Base-by-base conservation (phyloP, 1,140 invertebrate species). In the Drosophila erecta region DNA sequence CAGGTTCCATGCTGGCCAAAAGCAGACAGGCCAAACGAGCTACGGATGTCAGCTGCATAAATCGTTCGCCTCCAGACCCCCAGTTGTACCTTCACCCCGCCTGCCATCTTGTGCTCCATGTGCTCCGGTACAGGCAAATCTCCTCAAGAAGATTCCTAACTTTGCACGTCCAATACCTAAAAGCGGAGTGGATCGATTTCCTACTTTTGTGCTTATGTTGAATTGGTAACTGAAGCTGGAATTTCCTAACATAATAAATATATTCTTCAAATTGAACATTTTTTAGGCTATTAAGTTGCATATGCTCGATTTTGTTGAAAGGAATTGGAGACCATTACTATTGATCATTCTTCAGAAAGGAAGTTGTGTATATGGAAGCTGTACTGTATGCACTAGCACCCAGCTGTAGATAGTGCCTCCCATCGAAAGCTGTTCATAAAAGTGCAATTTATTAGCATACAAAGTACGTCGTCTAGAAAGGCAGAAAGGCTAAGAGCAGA, bases 391-490 rank as follows among this genome's bases (percentile, higher is more conserved):
- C 35, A 15, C 20, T 7, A 30, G 24, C 57, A 33, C 15, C 37
- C 60, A 41, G 33, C 24, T 30, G 46, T 20, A 43, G 46, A 73
- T 49, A 53, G 44, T 58, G 59, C 33, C 40, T 53, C 55, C 49
- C 77, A 80, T 79, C 43, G 61, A 67, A 75, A 80, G 60, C 50
- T 83, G 76, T 64, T 75, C 79, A 89, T 89, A 89, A 89, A 89
- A 84, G 71, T 89, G 84, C 84, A 89, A 89, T 89, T 89, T 89
- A 89, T 89, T 89, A 89, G 84, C 84, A 89, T 89, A 77, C 76
- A 89, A 83, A 87, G 66, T 79, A 58, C 54, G 79, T 61, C 35
- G 56, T 53, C 50, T 60, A 41, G 64, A 27, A 64, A 66, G 40
- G 58, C 12, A 46, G 30, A 56, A 58, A 62, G 64, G n/a, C 17